These are phyloP conservation scores for Hybognathus amarus DNA, from an alignment of 2,797 vertebrate species.

Conservation along the genomic window DNA sequence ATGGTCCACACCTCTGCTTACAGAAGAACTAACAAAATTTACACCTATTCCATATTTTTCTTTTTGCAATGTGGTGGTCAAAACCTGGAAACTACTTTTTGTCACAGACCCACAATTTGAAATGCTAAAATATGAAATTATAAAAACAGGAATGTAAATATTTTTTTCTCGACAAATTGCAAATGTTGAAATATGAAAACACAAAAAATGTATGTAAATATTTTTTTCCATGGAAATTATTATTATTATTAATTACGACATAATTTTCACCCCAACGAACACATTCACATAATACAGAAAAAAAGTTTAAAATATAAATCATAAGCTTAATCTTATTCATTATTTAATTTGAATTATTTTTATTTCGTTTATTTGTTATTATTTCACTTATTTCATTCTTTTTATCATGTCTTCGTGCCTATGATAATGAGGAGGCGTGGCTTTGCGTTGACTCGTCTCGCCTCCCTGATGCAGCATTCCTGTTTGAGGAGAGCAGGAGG, in stretches of 20 bases:
- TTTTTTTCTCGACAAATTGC: too few relatives aligned
- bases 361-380: background rate
- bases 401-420: background rate
- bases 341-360: background rate
- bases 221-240: too few relatives aligned
- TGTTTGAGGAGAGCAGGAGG: slow-evolving; percentile 59
- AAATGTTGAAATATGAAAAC: too few relatives aligned
- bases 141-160: too few relatives aligned
- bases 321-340: background rate
- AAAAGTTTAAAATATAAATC: background rate
- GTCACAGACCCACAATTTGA: background rate
- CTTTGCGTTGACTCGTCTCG: background rate
- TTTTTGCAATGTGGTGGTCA: background rate
- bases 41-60: background rate
- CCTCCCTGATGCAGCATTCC: slow-evolving; percentile 47
- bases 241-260: background rate
- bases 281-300: background rate
- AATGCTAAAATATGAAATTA: too few relatives aligned
- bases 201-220: too few relatives aligned
- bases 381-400: background rate
- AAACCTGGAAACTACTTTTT: background rate
- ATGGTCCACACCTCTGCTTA: background rate
- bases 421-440: slow-evolving; percentile 11
- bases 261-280: too few relatives aligned
- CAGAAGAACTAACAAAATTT: background rate